Conservation (phyloP, 2,113 vertebrate species). For the Sphaerodactylus townsendi region DNA sequence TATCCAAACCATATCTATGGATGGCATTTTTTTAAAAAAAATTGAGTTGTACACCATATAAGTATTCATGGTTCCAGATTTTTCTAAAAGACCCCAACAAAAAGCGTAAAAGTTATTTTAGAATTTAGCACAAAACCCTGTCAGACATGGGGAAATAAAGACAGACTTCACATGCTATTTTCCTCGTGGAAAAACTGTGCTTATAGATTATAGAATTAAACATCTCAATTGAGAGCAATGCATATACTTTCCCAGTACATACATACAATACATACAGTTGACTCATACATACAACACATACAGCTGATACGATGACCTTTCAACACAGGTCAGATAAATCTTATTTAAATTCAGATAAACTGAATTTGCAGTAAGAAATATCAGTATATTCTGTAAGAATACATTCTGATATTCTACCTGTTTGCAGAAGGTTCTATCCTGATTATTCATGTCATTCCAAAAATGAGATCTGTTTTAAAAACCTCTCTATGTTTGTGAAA, state of each 20-base stretch:
- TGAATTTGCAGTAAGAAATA: conserved; percentile 6
- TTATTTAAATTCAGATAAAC: not conserved
- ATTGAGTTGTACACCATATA: not conserved
- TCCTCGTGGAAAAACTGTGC: not conserved
- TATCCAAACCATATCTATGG: not conserved
- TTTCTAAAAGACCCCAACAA: not conserved
- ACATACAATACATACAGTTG: no score
- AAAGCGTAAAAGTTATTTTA: not conserved
- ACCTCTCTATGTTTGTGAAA: not conserved
- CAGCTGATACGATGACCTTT: not conserved
- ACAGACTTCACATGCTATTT: not conserved
- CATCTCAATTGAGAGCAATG: not conserved
- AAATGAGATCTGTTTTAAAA: not conserved
- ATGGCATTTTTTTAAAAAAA: not conserved
- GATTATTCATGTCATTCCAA: conserved; percentile 1
- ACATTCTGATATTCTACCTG: conserved; percentile 25
- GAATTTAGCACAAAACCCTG: not conserved
- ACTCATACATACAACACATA: not conserved
- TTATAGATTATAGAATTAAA: not conserved
- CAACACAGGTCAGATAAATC: not conserved
- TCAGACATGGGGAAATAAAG: no score
- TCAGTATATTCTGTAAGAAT: not conserved
- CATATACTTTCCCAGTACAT: not conserved
- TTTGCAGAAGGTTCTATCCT: conserved; percentile 35
- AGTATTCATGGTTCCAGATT: not conserved